Percentiles rank a stretch among this genome's conserved stretches.
Conservation (phyloP, 2,113 vertebrate genomes). For the Pontoporia blainvillei region DNA sequence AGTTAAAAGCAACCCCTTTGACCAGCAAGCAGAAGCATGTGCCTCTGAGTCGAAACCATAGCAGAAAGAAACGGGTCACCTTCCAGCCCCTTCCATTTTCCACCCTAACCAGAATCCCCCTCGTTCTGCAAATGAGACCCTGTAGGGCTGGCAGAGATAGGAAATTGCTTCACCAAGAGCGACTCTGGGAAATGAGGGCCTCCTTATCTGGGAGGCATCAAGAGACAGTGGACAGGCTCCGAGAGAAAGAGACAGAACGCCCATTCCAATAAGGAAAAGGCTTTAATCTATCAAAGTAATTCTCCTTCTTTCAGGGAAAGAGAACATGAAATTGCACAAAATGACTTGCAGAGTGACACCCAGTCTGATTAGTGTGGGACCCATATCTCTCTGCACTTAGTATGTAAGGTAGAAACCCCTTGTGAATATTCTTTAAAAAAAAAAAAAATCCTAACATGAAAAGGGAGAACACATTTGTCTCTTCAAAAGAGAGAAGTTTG, state of each 20-base stretch:
- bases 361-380: slow-evolving; percentile 55
- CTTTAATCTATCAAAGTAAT: slow-evolving; percentile 73
- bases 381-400: slow-evolving; percentile 55
- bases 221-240: slow-evolving; percentile 39
- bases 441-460: not conserved
- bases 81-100: slow-evolving; percentile 17
- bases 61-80: slow-evolving; percentile 36
- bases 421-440: not conserved
- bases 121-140: slow-evolving; percentile 76
- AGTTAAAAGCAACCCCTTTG: slow-evolving; percentile 23
- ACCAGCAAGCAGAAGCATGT: not conserved
- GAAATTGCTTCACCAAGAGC: slow-evolving; percentile 79
- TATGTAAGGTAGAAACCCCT: not conserved
- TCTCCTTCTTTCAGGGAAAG: slow-evolving; percentile 68
- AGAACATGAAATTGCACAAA: slow-evolving; percentile 75
- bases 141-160: slow-evolving; percentile 62
- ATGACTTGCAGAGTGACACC: slow-evolving; percentile 60
- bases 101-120: slow-evolving; percentile 50
- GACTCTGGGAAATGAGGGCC: slow-evolving; percentile 75
- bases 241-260: slow-evolving; percentile 64
- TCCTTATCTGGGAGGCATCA: slow-evolving; percentile 70
- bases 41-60: not conserved
- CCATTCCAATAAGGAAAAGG: slow-evolving; percentile 63
- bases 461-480: slow-evolving; percentile 12
- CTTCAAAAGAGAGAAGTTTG: slow-evolving; percentile 48